Conservation (phyloP, 2,113 vertebrate species). For the Propithecus coquereli region DNA sequence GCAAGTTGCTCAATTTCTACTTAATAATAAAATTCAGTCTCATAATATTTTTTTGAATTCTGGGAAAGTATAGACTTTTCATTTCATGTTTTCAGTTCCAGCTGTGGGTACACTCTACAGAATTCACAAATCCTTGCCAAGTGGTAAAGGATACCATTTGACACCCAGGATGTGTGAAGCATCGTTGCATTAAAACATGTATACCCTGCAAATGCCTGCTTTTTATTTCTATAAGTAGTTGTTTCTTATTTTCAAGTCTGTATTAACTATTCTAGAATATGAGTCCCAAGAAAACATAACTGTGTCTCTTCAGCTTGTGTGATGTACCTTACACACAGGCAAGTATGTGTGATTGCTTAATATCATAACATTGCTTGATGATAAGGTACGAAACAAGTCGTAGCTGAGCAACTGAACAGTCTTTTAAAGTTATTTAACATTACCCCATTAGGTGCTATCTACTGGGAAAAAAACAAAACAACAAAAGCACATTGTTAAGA, state of each 20-base stretch:
- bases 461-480: neutral
- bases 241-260: neutral
- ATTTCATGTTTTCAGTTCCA: neutral
- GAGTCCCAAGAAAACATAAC: neutral
- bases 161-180: neutral
- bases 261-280: neutral
- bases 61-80: neutral
- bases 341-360: neutral
- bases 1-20: neutral
- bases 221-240: neutral
- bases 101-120: neutral
- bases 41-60: neutral
- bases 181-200: neutral
- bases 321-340: neutral
- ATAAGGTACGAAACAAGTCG: neutral
- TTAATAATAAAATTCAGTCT: neutral
- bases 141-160: neutral
- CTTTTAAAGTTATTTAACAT: neutral
- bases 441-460: neutral
- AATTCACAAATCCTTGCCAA: neutral
- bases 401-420: neutral
- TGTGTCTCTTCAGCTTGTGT: neutral
- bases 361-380: neutral
- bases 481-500: constrained; percentile 1
- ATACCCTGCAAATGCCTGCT: neutral